Conservation (phyloP, 2,888 invertebrate species). For the Patella caerulea region DNA sequence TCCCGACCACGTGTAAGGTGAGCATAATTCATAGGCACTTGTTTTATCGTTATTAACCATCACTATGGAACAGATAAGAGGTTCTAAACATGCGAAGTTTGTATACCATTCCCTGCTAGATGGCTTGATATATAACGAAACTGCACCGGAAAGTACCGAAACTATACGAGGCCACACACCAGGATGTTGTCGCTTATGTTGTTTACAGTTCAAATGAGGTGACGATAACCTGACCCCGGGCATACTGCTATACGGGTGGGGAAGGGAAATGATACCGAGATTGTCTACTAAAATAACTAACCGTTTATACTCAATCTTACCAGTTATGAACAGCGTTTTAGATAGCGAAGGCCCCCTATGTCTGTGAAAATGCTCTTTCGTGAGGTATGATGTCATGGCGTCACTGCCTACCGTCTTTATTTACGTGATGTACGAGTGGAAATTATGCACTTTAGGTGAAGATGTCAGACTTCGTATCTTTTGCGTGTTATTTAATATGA, state of each 20-base stretch:
- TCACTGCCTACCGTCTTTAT: conserved; percentile 1
- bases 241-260: conserved; percentile 14
- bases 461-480: neutral
- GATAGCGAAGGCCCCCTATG: conserved; percentile 1
- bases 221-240: neutral
- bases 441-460: conserved; percentile 11
- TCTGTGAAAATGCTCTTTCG: neutral
- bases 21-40: too few species aligned
- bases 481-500: neutral
- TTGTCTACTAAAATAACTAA: conserved; percentile 11
- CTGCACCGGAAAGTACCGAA: conserved; percentile 20
- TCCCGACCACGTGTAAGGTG: too few species aligned
- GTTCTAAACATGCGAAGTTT: conserved; percentile 16
- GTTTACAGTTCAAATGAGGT: conserved; percentile 7
- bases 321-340: neutral
- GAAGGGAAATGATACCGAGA: conserved; percentile 17
- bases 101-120: neutral
- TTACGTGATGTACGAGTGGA: neutral
- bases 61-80: too few species aligned
- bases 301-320: conserved; percentile 19
- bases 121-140: conserved; percentile 2
- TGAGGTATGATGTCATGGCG: conserved; percentile 5
- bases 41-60: too few species aligned
- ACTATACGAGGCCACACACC: conserved; percentile 22
- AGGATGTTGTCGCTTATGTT: neutral